These are phyloP conservation scores for Orthosia gracilis DNA, from an alignment of 2,888 invertebrate species.

Conservation along the genomic window DNA sequence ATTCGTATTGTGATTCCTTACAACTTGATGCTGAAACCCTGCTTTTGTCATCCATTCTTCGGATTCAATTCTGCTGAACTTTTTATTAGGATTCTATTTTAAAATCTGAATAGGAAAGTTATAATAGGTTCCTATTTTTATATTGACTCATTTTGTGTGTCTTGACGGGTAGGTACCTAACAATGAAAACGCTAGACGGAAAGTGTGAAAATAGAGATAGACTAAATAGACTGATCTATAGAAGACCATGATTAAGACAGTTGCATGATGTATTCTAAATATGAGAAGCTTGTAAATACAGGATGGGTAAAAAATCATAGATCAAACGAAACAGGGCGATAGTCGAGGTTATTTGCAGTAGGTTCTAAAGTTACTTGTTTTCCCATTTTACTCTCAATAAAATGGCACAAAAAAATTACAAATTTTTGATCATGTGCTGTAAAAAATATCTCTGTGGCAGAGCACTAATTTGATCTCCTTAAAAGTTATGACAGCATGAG, in stretches of 20 bases:
- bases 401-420: too few relatives aligned
- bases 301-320: too few relatives aligned
- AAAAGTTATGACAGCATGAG: too few relatives aligned
- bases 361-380: too few relatives aligned
- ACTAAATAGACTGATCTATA: background rate
- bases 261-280: background rate
- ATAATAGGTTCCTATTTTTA: too few relatives aligned
- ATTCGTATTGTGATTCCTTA: background rate
- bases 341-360: too few relatives aligned
- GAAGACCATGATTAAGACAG: background rate
- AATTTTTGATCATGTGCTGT: too few relatives aligned
- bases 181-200: background rate
- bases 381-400: too few relatives aligned
- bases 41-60: background rate
- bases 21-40: slow-evolving; percentile 2
- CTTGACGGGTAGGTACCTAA: background rate
- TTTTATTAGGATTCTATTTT: background rate
- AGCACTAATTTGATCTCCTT: too few relatives aligned
- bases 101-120: background rate
- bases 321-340: too few relatives aligned
- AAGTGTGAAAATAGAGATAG: background rate
- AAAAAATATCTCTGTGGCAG: too few relatives aligned
- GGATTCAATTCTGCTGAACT: background rate
- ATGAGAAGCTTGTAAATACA: too few relatives aligned
- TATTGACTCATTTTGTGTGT: background rate